A percentile compares a stretch with the other conserved stretches of the same genome.
Conservation (phyloP, 2,797 vertebrate genomes). For the Enoplosus armatus region DNA sequence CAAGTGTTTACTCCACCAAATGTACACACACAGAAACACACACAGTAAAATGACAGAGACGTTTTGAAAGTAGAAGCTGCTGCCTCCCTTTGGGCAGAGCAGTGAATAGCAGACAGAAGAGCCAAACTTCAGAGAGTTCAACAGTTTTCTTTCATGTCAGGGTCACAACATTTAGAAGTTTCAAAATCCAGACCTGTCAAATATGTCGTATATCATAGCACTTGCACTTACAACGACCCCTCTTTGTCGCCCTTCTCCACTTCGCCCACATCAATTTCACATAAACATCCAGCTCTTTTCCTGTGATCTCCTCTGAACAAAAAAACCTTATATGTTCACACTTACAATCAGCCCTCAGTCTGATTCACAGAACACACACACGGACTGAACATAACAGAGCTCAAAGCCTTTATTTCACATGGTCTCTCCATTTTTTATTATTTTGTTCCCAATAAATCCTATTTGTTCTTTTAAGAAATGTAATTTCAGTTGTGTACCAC, state of each 20-base stretch:
- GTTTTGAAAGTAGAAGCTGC: conserved; percentile 30
- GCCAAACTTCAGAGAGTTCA: background rate
- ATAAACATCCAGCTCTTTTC: conserved; percentile 23
- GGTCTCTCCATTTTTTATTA: background rate
- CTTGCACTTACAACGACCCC: conserved; percentile 11
- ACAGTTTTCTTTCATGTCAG: conserved; percentile 30
- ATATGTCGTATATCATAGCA: conserved; percentile 14
- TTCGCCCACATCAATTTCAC: background rate
- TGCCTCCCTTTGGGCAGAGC: conserved; percentile 61
- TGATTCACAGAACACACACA: conserved; percentile 48
- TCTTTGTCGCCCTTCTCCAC: background rate
- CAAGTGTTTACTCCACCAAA: background rate
- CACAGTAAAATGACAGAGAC: background rate
- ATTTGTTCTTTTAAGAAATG: background rate
- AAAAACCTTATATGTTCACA: conserved; percentile 17
- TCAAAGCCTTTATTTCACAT: conserved; percentile 24
- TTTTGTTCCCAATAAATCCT: conserved; percentile 6
- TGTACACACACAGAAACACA: background rate
- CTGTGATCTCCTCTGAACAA: conserved; percentile 52
- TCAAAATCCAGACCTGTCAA: conserved; percentile 23
- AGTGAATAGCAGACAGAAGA: conserved; percentile 27
- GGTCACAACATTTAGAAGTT: conserved; percentile 8
- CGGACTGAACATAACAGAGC: conserved; percentile 14
- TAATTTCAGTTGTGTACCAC: background rate
- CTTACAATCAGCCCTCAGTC: conserved; percentile 62